Conservation (phyloP, 2,888 invertebrate species). For the Encarsia formosa region DNA sequence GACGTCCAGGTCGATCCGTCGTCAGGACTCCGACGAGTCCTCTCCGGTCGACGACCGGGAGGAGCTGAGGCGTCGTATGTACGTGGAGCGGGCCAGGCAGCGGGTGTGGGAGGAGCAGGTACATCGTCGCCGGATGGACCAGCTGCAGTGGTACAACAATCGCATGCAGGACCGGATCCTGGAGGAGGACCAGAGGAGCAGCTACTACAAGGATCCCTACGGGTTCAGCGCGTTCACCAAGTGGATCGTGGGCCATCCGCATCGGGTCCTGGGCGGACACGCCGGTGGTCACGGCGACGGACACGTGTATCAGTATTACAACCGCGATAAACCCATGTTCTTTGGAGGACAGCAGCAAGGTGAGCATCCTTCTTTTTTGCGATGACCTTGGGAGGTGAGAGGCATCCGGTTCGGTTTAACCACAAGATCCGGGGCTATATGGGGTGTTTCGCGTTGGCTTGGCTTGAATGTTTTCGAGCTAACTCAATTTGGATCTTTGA, state of each 20-base stretch:
- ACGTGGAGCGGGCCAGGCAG: conserved; percentile 14
- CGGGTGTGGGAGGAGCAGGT: conserved; percentile 16
- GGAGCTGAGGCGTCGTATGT: conserved; percentile 6
- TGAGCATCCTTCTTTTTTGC: conserved; percentile 15
- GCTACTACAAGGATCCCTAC: conserved; percentile 30
- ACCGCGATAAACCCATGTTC: conserved; percentile 15
- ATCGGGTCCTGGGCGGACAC: conserved; percentile 13
- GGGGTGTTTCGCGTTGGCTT: too few relatives aligned
- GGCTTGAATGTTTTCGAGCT: too few relatives aligned
- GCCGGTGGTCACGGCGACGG: conserved; percentile 24
- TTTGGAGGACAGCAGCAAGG: conserved; percentile 22
- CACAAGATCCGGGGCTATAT: too few relatives aligned
- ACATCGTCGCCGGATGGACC: conserved; percentile 9
- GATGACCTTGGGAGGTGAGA: not conserved
- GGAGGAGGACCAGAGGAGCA: conserved; percentile 21
- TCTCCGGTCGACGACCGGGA: not conserved
- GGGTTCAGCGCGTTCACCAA: conserved; percentile 34
- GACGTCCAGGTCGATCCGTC: not conserved
- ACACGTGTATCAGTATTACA: conserved; percentile 22
- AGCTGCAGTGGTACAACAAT: conserved; percentile 6
- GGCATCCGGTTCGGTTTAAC: not conserved
- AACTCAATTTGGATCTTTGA: too few relatives aligned
- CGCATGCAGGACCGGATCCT: conserved; percentile 19
- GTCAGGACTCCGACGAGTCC: not conserved
- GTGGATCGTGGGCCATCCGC: conserved; percentile 24